phyloP scores from a whole-genome alignment of 2,797 vertebrate species.

The Periophthalmus magnuspinnatus region DNA sequence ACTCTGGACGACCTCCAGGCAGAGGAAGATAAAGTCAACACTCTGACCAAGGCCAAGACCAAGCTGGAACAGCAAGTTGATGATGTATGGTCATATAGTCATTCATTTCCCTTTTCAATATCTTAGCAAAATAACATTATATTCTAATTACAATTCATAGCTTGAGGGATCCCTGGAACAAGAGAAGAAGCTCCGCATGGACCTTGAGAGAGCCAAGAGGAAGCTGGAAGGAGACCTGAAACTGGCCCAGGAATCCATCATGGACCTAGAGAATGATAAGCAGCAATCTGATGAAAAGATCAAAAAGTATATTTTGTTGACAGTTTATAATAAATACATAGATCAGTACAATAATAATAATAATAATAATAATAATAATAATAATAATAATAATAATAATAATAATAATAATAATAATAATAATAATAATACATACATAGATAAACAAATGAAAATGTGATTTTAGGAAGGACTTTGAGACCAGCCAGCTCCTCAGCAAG shows the following conservation, averaged over 20 bases:
- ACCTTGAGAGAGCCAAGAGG: conserved; percentile 85
- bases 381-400: neutral
- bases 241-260: conserved; percentile 72
- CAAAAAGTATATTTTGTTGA: conserved; percentile 74
- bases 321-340: too few species aligned
- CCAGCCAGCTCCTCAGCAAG: conserved; percentile 79
- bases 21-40: conserved; percentile 86
- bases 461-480: conserved; percentile 86
- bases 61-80: conserved; percentile 85
- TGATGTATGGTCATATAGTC: neutral
- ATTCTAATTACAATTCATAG: conserved; percentile 51
- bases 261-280: conserved; percentile 68
- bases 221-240: conserved; percentile 85
- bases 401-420: neutral
- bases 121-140: neutral
- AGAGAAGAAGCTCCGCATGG: conserved; percentile 84
- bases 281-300: conserved; percentile 84
- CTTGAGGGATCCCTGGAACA: conserved; percentile 83
- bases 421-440: too few species aligned
- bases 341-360: too few species aligned
- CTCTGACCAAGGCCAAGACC: conserved; percentile 80
- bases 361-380: too few species aligned
- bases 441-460: neutral
- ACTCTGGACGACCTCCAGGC: conserved; percentile 80
- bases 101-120: neutral